Conservation (phyloP, 92 coral and sea anemone genomes). For the Blastomussa wellsi region DNA sequence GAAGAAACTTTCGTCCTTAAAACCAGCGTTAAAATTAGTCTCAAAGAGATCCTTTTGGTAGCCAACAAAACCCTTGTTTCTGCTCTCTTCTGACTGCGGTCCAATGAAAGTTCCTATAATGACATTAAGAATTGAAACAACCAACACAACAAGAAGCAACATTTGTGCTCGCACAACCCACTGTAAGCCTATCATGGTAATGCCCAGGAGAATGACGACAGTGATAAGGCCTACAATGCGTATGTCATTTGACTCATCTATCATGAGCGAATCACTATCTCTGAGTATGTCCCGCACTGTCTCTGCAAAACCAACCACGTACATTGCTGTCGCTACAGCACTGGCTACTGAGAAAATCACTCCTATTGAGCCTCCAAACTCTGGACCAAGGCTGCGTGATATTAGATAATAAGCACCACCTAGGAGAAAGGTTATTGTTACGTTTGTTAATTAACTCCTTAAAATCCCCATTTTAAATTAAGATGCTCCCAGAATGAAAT, state of each 20-base stretch:
- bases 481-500: too few relatives aligned
- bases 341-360: constrained; percentile 93
- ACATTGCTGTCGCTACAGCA: constrained; percentile 97
- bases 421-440: constrained; percentile 1
- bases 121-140: constrained; percentile 83
- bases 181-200: constrained; percentile 82
- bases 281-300: constrained; percentile 85
- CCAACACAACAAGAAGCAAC: constrained; percentile 69
- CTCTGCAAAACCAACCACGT: constrained; percentile 97
- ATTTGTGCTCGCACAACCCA: constrained; percentile 98
- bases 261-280: constrained; percentile 71
- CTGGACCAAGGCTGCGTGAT: constrained; percentile 97
- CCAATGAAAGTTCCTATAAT: constrained; percentile 88
- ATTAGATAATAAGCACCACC: constrained; percentile 95
- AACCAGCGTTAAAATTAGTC: constrained; percentile 76
- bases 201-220: constrained; percentile 78
- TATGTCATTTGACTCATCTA: constrained; percentile 90
- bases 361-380: constrained; percentile 99
- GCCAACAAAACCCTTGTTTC: constrained; percentile 79
- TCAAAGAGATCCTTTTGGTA: constrained; percentile 64
- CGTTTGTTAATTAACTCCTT: background rate
- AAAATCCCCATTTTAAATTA: background rate
- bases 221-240: constrained; percentile 92
- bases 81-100: constrained; percentile 73
- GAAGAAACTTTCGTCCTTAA: constrained; percentile 78